Evolutionary conservation across 2,113 vertebrate species (phyloP).

Genomic region (Anhinga rufa): DNA sequence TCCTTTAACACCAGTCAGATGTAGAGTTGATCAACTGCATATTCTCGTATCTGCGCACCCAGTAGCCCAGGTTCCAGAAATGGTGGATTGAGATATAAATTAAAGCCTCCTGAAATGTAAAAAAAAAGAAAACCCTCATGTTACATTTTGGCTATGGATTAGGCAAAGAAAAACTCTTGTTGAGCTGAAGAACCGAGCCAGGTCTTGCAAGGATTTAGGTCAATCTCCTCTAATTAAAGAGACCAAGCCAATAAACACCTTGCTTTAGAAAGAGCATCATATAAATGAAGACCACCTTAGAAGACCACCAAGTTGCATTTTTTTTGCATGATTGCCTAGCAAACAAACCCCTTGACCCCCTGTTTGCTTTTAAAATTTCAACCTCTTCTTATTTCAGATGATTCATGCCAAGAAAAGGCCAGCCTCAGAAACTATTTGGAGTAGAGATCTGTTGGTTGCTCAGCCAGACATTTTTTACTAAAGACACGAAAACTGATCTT

Average conservation of each 20-base stretch:
- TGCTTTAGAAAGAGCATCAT: not conserved
- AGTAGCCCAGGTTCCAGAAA: not conserved
- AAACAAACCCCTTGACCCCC: not conserved
- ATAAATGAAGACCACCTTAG: not conserved
- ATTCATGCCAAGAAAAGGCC: not conserved
- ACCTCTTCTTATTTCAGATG: not conserved
- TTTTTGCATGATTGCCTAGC: not conserved
- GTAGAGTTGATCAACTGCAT: not conserved
- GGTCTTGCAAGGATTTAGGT: not conserved
- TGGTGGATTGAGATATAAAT: not conserved
- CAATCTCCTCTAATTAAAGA: not conserved
- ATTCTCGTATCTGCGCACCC: not conserved
- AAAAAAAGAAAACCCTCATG: not conserved
- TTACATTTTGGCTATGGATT: not conserved
- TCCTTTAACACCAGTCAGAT: not conserved
- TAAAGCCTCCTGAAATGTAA: not conserved
- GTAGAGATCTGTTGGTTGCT: not conserved
- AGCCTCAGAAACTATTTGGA: not conserved
- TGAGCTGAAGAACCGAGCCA: not conserved
- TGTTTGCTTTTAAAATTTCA: not conserved
- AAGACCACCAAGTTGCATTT: not conserved
- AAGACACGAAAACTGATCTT: not conserved
- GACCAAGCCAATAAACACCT: not conserved
- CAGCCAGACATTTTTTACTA: not conserved
- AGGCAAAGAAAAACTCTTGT: not conserved